Evolutionary conservation across 2,797 vertebrate species (phyloP).

Genomic region (Enteromius thamalakanensis): DNA sequence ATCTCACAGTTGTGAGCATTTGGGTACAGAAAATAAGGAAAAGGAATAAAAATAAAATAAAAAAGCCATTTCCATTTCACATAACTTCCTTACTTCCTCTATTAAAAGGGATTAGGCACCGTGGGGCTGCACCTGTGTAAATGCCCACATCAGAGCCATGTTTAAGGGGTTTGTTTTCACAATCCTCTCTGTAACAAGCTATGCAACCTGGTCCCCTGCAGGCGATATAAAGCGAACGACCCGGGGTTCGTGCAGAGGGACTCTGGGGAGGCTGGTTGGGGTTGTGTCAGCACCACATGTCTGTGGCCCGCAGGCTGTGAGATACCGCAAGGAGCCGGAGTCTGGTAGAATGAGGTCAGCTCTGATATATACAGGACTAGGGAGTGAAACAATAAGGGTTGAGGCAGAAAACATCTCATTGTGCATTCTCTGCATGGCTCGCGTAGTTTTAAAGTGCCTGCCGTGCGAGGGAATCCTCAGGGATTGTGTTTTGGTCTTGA

Average conservation of each 20-base stretch:
- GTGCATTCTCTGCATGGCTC: constrained; percentile 49
- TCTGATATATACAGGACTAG: constrained; percentile 53
- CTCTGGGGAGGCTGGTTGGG: constrained; percentile 55
- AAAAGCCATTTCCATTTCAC: constrained; percentile 56
- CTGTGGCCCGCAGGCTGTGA: constrained; percentile 62
- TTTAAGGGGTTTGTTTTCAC: constrained; percentile 56
- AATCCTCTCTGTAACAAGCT: constrained; percentile 52
- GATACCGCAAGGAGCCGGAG: constrained; percentile 63
- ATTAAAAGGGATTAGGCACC: constrained; percentile 57
- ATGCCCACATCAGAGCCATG: constrained; percentile 42
- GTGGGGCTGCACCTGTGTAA: constrained; percentile 54
- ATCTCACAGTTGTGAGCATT: constrained; percentile 53
- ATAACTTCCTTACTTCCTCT: constrained; percentile 52
- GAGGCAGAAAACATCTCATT: constrained; percentile 51
- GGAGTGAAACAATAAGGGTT: constrained; percentile 27
- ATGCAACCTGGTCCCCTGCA: constrained; percentile 52
- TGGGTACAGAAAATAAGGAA: constrained; percentile 35
- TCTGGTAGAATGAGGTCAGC: constrained; percentile 73
- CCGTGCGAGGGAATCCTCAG: constrained; percentile 23
- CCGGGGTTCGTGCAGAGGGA: constrained; percentile 32
- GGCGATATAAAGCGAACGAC: constrained; percentile 26
- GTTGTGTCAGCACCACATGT: constrained; percentile 65
- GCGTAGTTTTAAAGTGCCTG: constrained; percentile 44
- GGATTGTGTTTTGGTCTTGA: constrained; percentile 45
- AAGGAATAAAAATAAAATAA: constrained; percentile 35